Evolutionary conservation across 2,888 invertebrate genomes (phyloP), one percentile per base, ranked within the genome.

Genomic region (Ichneumoninae sp.): DNA sequence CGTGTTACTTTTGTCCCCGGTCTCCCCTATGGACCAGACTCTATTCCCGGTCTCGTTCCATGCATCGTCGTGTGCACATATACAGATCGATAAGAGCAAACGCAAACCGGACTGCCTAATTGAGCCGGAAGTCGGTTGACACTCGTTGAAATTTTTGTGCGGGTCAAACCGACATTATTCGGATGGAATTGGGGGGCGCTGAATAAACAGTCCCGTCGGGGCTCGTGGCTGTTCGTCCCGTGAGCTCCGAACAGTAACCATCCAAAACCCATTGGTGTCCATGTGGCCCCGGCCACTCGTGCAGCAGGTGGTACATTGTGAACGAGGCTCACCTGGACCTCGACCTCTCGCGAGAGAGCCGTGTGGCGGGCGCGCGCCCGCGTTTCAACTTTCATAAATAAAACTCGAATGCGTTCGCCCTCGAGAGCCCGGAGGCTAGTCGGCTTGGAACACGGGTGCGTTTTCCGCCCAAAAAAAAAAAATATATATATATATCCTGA

Each of bases 271-370:
- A 57, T 83, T 65, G 57, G 77, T 26, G 30, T 75, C 71, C 82
- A 84, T 85, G 83, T 84, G 85, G 80, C 80, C 70, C 81, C 52
- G 74, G 80, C 86, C 85, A 81, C 69, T 81, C 70, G 85, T 89
- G 88, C 90, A 89, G 91, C 91, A 91, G 91, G 91, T 91, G 91
- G 89, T 89, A 88, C 85, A 76, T 84, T 85, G 86, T 87, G 57
- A 85, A 76, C 81, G 78, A 85, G 87, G 79, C 83, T 89, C 90
- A 90, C 90, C 90, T 91, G 90, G 91, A 87, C 75, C 75, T 81
- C 73, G 80, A 79, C 75, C 82, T 83, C 69, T 68, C 71, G 50
- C 65, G 60, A 54, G 60, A 54, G 50, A 50, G 36, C 63, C 66
- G 65, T 77, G 63, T 69, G 22, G 73, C 70, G 13, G 16, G 44